These are phyloP conservation scores for Drosophila funebris DNA, from an alignment of 1,140 invertebrate genomes.

Conservation along the genomic window DNA sequence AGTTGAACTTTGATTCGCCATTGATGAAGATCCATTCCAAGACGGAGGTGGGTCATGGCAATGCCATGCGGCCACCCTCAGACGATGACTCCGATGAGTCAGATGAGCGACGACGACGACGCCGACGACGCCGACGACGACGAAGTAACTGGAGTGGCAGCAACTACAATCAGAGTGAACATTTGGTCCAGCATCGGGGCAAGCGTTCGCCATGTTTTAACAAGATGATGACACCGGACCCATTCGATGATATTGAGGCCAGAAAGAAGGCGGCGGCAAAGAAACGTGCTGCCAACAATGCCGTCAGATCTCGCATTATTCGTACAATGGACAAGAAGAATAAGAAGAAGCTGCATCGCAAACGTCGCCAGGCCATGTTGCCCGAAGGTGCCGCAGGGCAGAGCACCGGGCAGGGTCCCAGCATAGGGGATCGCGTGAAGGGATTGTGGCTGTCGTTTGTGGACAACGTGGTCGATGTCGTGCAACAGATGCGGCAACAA, in stretches of 20 bases:
- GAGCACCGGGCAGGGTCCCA: background rate
- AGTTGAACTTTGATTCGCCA: conserved; percentile 50
- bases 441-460: conserved; percentile 52
- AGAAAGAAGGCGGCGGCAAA: conserved; percentile 30
- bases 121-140: background rate
- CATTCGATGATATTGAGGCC: conserved; percentile 59
- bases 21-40: conserved; percentile 52
- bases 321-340: conserved; percentile 19
- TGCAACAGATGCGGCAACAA: conserved; percentile 53
- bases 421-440: conserved; percentile 43
- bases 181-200: conserved; percentile 10
- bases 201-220: conserved; percentile 55
- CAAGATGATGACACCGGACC: conserved; percentile 37
- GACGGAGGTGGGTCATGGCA: conserved; percentile 51
- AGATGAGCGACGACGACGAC: conserved; percentile 40
- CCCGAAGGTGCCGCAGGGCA: background rate
- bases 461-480: conserved; percentile 44
- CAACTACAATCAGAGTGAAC: background rate
- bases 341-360: conserved; percentile 52
- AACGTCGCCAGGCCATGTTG: conserved; percentile 35
- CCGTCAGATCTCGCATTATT: conserved; percentile 37
- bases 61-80: conserved; percentile 49
- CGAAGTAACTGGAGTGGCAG: background rate
- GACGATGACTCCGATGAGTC: conserved; percentile 43
- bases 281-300: conserved; percentile 60